phyloP scores from a whole-genome alignment of 2,888 invertebrate genomes.

The Argyresthia goedartella region DNA sequence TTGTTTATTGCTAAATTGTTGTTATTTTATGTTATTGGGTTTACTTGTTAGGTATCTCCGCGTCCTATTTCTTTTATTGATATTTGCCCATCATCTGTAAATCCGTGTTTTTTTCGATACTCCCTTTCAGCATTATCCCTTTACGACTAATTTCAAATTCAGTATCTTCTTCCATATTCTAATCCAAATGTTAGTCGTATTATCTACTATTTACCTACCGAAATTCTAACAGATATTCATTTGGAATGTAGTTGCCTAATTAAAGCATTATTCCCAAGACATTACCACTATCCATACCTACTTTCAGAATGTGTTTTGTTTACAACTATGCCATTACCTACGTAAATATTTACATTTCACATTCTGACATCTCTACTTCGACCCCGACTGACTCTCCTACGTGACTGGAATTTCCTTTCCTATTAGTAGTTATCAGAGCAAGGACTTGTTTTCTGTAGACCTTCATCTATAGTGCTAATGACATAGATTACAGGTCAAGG shows the following conservation, averaged over 20 bases:
- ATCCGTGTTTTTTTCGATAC: too few relatives aligned
- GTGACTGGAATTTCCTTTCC: too few relatives aligned
- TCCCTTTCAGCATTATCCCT: too few relatives aligned
- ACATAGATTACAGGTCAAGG: conserved; percentile 29
- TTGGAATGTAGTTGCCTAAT: too few relatives aligned
- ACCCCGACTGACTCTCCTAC: background rate
- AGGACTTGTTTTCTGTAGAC: conserved; percentile 27
- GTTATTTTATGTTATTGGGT: conserved; percentile 1
- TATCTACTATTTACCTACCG: too few relatives aligned
- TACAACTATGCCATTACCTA: background rate
- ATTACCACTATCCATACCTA: too few relatives aligned
- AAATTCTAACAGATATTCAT: too few relatives aligned
- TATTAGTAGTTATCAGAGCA: conserved; percentile 33
- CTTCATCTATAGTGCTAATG: conserved; percentile 37
- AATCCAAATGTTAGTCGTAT: too few relatives aligned
- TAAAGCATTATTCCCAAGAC: too few relatives aligned
- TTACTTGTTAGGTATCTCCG: background rate
- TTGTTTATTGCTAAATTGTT: background rate
- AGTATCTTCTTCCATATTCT: too few relatives aligned
- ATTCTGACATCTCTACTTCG: background rate
- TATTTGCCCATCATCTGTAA: too few relatives aligned
- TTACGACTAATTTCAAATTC: too few relatives aligned
- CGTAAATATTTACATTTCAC: background rate
- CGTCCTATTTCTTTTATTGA: background rate
- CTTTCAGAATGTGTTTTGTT: background rate